Percentiles rank a stretch among this genome's conserved stretches.
Conservation (phyloP, 1,140 invertebrate species). For the Cyclargus thomasi region DNA sequence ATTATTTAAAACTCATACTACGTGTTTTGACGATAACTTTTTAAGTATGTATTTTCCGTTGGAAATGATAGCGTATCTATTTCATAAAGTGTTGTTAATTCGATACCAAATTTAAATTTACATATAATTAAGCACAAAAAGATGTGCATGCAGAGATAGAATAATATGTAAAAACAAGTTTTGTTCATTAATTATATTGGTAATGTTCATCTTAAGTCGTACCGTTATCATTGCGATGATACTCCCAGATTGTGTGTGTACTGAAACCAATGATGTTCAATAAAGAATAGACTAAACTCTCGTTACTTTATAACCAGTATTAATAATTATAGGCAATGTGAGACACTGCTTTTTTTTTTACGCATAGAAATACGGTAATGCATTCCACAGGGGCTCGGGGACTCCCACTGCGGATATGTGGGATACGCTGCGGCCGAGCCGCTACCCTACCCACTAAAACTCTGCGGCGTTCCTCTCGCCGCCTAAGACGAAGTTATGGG, state of each 20-base stretch:
- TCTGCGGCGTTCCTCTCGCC: too few relatives aligned
- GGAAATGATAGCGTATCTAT: not conserved
- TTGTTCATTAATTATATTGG: conserved; percentile 14
- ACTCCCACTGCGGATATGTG: too few relatives aligned
- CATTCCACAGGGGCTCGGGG: too few relatives aligned
- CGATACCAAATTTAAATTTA: not conserved
- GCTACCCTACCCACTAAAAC: too few relatives aligned
- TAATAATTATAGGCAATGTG: too few relatives aligned
- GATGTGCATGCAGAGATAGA: not conserved
- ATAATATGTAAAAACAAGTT: not conserved
- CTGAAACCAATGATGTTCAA: not conserved
- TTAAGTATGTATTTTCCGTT: too few relatives aligned
- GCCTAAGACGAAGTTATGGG: too few relatives aligned
- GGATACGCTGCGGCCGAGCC: too few relatives aligned
- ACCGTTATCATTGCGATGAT: conserved; percentile 21
- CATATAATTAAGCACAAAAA: not conserved
- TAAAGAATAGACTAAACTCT: not conserved
- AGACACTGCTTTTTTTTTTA: too few relatives aligned
- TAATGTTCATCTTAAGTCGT: conserved; percentile 18
- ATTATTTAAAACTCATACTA: too few relatives aligned
- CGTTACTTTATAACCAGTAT: not conserved
- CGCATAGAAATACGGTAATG: too few relatives aligned
- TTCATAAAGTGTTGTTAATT: not conserved
- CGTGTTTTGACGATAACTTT: too few relatives aligned
- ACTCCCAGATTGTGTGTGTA: conserved; percentile 7